Evolutionary conservation across 2,797 vertebrate genomes (phyloP).

Genomic region (Acanthis flammea): DNA sequence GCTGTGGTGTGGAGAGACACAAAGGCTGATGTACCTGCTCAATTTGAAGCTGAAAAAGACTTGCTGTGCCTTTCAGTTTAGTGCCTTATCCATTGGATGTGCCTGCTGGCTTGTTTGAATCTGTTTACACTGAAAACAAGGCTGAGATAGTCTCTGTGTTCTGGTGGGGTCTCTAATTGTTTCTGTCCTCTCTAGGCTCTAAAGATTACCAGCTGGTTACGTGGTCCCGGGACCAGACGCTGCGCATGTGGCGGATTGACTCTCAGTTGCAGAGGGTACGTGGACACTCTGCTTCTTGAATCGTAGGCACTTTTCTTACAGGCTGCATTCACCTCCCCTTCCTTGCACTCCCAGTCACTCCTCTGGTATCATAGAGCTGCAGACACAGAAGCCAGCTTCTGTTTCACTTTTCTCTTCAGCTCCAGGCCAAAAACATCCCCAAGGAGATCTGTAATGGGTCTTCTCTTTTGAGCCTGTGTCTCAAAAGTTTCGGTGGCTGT

Average conservation of each 20-base stretch:
- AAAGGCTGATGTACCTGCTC: not conserved
- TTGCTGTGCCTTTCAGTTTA: not conserved
- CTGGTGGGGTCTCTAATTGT: not conserved
- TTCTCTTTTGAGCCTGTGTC: not conserved
- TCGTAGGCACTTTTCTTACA: not conserved
- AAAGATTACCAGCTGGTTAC: slow-evolving; percentile 96
- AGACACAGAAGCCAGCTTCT: not conserved
- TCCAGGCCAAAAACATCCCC: not conserved
- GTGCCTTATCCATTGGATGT: not conserved
- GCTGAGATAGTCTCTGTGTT: not conserved
- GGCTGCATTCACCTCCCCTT: not conserved
- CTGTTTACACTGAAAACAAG: not conserved
- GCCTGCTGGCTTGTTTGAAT: not conserved
- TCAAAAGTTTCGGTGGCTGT: not conserved
- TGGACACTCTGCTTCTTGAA: not conserved
- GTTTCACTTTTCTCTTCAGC: not conserved
- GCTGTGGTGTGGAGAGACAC: not conserved
- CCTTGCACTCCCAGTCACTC: not conserved
- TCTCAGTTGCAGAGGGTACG: slow-evolving; percentile 92
- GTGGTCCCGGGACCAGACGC: slow-evolving; percentile 95
- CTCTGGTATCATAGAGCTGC: not conserved
- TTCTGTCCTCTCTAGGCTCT: slow-evolving; percentile 77
- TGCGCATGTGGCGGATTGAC: slow-evolving; percentile 97
- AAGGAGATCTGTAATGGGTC: not conserved
- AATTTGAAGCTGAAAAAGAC: not conserved